A percentile compares a stretch with the other conserved stretches of the same genome.
Conservation (phyloP, 2,113 vertebrate genomes). For the Hemiprocne comata region DNA sequence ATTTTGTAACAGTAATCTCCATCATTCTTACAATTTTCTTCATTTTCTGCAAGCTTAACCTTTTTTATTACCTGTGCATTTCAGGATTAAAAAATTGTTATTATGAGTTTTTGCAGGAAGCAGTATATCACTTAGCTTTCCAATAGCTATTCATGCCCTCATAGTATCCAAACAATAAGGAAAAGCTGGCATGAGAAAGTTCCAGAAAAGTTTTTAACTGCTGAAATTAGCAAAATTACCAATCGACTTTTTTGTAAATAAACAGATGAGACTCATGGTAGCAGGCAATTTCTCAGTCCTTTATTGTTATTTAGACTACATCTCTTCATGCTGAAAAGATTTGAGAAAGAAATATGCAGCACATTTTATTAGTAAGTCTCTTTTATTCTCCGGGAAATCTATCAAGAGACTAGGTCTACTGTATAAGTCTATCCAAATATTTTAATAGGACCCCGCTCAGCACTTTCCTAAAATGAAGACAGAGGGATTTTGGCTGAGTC, state of each 20-base stretch:
- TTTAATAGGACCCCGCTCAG: slow-evolving; percentile 40
- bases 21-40: neutral
- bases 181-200: slow-evolving; percentile 12
- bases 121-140: neutral
- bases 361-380: slow-evolving; percentile 20
- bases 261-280: neutral
- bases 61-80: neutral
- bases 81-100: neutral
- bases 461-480: slow-evolving; percentile 51
- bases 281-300: slow-evolving; percentile 10
- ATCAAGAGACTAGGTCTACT: slow-evolving; percentile 18
- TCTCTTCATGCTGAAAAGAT: slow-evolving; percentile 3
- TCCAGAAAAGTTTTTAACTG: slow-evolving; percentile 18
- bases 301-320: slow-evolving; percentile 9
- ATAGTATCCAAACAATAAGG: slow-evolving; percentile 1
- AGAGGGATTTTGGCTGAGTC: slow-evolving; percentile 34
- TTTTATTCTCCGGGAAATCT: slow-evolving; percentile 11
- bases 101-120: neutral
- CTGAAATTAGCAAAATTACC: slow-evolving; percentile 37
- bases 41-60: neutral
- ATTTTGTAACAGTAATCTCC: neutral
- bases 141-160: neutral
- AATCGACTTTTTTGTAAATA: neutral
- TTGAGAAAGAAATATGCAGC: neutral
- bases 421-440: slow-evolving; percentile 31